Evolutionary conservation across 2,113 vertebrate species (phyloP), one percentile per base, ranked within the genome.

Genomic region (Callocephalon fimbriatum): DNA sequence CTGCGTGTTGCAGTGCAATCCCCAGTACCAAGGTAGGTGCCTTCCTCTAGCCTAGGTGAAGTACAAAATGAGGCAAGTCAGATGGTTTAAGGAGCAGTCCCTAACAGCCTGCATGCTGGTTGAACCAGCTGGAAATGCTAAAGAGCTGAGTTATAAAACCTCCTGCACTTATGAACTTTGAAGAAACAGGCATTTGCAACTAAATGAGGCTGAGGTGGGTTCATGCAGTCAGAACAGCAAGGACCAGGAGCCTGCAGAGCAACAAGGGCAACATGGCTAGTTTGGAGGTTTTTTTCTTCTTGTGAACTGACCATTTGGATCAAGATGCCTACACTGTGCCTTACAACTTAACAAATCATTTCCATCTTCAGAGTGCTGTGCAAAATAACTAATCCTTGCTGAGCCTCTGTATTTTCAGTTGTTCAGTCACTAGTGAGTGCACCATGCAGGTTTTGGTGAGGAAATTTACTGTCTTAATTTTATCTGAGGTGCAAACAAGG

Each of bases 401-500:
- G 35, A 80, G 27, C 32, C 3, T 51, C 67, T 68, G 8, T 26
- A 32, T 5, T 9, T 42, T 72, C 40, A 58, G 35, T 26, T 88
- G 37, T 38, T 79, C 40, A 25, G 63, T 45, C 42, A n/a, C 21
- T 65, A 50, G 26, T 56, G 44, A 65, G 29, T 9, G 32, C 37
- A 50, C 8, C 2, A 1, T 29, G 51, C 15, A 73, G 66, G 38
- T 50, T 91, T 79, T 50, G n/a, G 51, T 53, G 86, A 53, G 56
- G 51, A 77, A 85, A 85, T 78, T 90, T 71, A 63, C 27, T 40
- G 58, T 27, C 38, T 68, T 91, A 51, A 74, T 90, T 95, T 92
- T 72, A 29, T 48, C 44, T 56, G 7, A 65, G 61, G 20, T 48
- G 26, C 18, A 92, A 90, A 88, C 21, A 74, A 85, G 27, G 56